These are phyloP conservation scores for Sericinus montela DNA, from an alignment of 2,888 invertebrate species.

Conservation along the genomic window DNA sequence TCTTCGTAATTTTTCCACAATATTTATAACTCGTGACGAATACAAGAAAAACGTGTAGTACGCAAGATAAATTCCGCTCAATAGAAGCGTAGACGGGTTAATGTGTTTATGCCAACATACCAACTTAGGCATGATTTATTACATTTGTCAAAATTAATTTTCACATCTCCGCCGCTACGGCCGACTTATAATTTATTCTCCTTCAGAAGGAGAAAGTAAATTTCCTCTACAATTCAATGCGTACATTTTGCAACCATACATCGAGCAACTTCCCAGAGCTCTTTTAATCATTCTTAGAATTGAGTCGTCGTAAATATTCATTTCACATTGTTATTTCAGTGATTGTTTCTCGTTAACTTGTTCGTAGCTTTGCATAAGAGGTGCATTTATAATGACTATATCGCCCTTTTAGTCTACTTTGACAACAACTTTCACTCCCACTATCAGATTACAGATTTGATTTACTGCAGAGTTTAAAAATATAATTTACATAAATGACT, in stretches of 20 bases:
- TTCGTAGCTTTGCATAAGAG: background rate
- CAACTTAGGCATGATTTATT: conserved; percentile 18
- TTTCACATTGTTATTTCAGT: background rate
- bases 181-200: conserved; percentile 21
- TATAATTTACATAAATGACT: too few relatives aligned
- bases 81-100: conserved; percentile 3
- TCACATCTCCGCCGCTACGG: conserved; percentile 21
- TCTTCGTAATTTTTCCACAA: too few relatives aligned
- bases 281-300: conserved; percentile 7
- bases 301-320: conserved; percentile 1
- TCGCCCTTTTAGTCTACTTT: background rate
- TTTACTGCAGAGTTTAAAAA: too few relatives aligned
- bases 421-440: too few relatives aligned
- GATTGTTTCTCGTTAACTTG: background rate
- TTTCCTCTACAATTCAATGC: conserved; percentile 9
- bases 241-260: conserved; percentile 5
- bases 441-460: too few relatives aligned
- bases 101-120: conserved; percentile 14
- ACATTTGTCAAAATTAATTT: conserved; percentile 25
- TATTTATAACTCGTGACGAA: too few relatives aligned
- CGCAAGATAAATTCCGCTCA: conserved; percentile 11
- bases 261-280: conserved; percentile 5
- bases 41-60: too few relatives aligned
- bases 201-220: conserved; percentile 17
- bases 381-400: background rate